These are phyloP conservation scores for Hemistola chrysoprasaria DNA, from an alignment of 2,888 invertebrate species.

Conservation along the genomic window DNA sequence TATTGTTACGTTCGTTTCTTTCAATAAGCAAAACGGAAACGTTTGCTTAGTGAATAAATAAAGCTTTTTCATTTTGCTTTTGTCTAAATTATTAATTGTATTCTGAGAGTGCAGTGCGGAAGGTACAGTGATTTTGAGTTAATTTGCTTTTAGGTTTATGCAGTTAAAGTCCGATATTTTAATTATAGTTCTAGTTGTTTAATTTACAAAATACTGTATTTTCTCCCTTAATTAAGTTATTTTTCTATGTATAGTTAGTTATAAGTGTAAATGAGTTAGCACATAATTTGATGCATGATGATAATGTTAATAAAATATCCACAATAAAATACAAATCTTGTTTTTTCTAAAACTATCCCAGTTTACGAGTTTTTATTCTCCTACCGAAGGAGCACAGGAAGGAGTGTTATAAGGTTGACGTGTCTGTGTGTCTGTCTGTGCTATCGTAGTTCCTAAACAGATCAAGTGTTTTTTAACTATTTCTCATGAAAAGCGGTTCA, in stretches of 20 bases:
- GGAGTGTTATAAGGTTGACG: no score
- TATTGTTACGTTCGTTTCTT: constrained; percentile 33
- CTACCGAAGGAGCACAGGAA: no score
- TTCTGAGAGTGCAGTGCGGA: constrained; percentile 76
- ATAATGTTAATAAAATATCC: constrained; percentile 82
- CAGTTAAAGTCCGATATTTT: constrained; percentile 74
- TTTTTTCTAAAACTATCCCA: constrained; percentile 35
- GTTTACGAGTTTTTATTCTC: background rate
- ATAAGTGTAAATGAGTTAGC: constrained; percentile 81
- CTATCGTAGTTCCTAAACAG: no score
- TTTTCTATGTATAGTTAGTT: constrained; percentile 82
- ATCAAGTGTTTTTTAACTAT: no score
- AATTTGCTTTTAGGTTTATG: constrained; percentile 72
- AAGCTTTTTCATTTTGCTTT: constrained; percentile 45
- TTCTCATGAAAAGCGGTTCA: no score
- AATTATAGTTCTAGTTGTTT: constrained; percentile 71
- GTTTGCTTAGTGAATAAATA: constrained; percentile 45
- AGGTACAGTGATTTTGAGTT: constrained; percentile 64
- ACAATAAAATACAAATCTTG: constrained; percentile 74
- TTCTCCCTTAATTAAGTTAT: constrained; percentile 80
- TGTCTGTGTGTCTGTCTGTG: no score
- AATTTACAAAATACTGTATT: constrained; percentile 80
- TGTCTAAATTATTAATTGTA: constrained; percentile 39
- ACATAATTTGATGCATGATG: constrained; percentile 82
- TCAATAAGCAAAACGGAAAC: background rate